Base-by-base conservation (phyloP, 2,113 vertebrate genomes). In the Cyprinodon tularosa region DNA sequence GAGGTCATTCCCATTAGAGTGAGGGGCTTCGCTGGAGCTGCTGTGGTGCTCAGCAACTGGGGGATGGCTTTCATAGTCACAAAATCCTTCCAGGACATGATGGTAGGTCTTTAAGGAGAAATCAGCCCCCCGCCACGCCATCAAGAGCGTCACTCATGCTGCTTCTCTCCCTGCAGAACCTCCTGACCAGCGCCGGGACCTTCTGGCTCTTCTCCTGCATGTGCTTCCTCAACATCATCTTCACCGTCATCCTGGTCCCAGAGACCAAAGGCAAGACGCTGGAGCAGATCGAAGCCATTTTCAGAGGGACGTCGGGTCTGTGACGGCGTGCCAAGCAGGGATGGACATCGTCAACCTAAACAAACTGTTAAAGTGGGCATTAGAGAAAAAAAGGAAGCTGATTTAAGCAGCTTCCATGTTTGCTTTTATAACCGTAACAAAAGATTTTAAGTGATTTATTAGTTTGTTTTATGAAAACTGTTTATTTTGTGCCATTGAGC, bases 251-350 rank as follows among this genome's bases (percentile, higher is more conserved):
- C 81, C 95, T 90, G 38, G 79, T 98, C 80, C 97, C 97, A 0
- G 96, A 98, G 83, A 98, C 97, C 4, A 99, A 97, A 91, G 97
- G 97, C 67, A 95, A 92, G 90, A 96, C 95, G 0, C 89, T 98
- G 84, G 97, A 99, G 90, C 94, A 99, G 89, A 97, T 98, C 36
- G 95, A 97, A 77, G 91, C 93, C 65, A 78, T 84, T 67, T 99
- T 98, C 83, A 94, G 92, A 82, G 93, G 93, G 57, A 79, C 80
- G 9, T 71, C 79, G 0, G 82, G 74, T 20, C 89, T 72, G 3
- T 94, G 88, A 92, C 40, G 29, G 0, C 1, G 0, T 15, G 29
- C 14, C 4, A 1, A 29, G 29, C 29, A 2, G 2, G 1, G 4
- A 15, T 36, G 61, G 63, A 67, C n/a, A 37, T 68, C 8, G 15